Evolutionary conservation across 2,113 vertebrate genomes (phyloP).

Genomic region (Kryptolebias marmoratus): DNA sequence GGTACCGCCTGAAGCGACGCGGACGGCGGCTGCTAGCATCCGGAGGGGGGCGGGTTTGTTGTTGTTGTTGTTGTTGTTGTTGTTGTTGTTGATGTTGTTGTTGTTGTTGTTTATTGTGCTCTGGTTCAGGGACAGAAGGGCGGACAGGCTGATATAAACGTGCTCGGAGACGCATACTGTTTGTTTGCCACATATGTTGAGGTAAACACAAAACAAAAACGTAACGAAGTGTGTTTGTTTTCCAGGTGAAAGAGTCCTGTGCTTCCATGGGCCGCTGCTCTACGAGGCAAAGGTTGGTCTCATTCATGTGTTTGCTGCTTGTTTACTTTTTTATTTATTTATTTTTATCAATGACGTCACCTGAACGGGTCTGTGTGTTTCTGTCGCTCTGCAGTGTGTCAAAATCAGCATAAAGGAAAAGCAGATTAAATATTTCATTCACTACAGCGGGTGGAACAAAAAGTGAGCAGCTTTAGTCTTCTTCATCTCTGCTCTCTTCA

Average conservation of each 20-base stretch:
- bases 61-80: too few species aligned
- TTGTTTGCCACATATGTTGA: background rate
- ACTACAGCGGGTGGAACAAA: conserved; percentile 99
- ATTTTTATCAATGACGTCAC: background rate
- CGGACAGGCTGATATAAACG: too few species aligned
- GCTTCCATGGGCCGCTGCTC: conserved; percentile 98
- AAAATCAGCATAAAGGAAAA: conserved; percentile 99
- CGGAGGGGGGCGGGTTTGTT: conserved; percentile 71
- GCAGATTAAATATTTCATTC: conserved; percentile 99
- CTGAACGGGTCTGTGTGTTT: conserved; percentile 20
- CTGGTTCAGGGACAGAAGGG: too few species aligned
- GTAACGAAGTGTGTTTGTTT: conserved; percentile 9
- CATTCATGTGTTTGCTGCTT: too few species aligned
- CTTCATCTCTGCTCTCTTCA: background rate
- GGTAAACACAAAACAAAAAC: too few species aligned
- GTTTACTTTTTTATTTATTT: background rate
- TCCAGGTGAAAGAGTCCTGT: conserved; percentile 97
- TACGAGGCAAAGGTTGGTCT: conserved; percentile 95
- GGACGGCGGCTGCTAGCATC: background rate
- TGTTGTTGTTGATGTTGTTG: conserved; percentile 70
- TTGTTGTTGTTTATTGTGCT: conserved; percentile 48
- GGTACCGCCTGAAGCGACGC: conserved; percentile 24
- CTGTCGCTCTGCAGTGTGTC: conserved; percentile 88
- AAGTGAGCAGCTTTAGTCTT: conserved; percentile 85
- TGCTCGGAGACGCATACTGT: too few species aligned